These are phyloP conservation scores for Rotaria sp. DNA, from an alignment of 2,888 invertebrate species.

Conservation along the genomic window DNA sequence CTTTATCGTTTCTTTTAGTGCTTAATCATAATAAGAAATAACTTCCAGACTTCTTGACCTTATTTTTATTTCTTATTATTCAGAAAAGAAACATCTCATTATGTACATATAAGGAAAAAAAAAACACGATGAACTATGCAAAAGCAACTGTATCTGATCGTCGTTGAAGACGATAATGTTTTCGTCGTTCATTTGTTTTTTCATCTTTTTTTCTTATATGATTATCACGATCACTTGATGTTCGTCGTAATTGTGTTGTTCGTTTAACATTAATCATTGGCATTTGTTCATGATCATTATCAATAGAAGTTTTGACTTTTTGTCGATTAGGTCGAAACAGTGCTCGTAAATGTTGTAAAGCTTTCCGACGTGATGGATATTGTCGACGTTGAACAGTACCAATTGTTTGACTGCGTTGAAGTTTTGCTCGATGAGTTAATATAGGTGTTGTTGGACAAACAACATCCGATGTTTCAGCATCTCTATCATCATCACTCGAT, in stretches of 20 bases:
- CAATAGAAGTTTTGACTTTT: neutral
- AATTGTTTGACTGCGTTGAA: conserved; percentile 4
- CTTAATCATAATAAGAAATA: too few species aligned
- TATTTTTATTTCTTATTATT: too few species aligned
- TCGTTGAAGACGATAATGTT: too few species aligned
- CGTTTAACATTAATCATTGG: neutral
- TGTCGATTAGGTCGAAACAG: neutral
- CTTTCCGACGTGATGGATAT: neutral
- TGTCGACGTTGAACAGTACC: neutral
- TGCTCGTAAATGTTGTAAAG: neutral
- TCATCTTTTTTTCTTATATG: neutral
- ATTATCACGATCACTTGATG: neutral
- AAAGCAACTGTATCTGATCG: neutral
- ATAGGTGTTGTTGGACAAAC: neutral
- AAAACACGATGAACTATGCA: neutral
- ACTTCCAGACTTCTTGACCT: too few species aligned
- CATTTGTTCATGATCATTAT: neutral
- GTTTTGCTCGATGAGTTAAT: neutral
- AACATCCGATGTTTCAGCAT: neutral
- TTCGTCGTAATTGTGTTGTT: neutral
- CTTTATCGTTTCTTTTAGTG: too few species aligned
- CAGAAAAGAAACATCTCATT: too few species aligned
- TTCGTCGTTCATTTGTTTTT: neutral
- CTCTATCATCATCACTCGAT: too few species aligned
- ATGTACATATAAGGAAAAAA: too few species aligned